Evolutionary conservation across 1,140 invertebrate species (phyloP), one percentile per base, ranked within the genome.

Genomic region (Camponotus floridanus): DNA sequence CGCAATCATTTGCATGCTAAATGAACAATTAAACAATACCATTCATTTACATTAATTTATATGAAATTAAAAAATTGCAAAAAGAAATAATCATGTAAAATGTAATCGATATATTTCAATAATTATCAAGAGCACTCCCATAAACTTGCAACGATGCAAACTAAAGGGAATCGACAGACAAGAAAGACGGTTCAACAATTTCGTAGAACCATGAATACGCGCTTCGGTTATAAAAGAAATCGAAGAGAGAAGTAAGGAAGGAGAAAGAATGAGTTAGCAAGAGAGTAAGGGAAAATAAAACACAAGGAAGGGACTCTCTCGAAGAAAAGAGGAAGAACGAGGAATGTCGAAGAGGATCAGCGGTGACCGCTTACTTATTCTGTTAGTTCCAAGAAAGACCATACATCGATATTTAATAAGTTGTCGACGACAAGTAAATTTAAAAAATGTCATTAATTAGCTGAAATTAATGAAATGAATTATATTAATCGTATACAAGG

Each of bases 161-260:
- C 5, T 39, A 65, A 73, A 65, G 86, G 67, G 87, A 64, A 85
- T 68, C 83, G 76, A 79, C 76, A 80, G 76, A 85, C 81, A 84
- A 83, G 86, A 86, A 85, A 65, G 76, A 81, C 65, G 86, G 21
- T 92, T 91, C 91, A 89, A 92, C 88, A 67, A 89, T 90, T 92
- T 93, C 92, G 87, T 26, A 79, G 92, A 93, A 93, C 62, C 81
- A 87, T 59, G 84, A 84, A 79, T 79, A 80, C 59, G 71, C 85
- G 85, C 78, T 74, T 73, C 55, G 64, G 61, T 86, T 86, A 59
- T 73, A 86, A 88, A 80, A 68, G 86, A 61, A 87, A 85, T 87
- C 62, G 70, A 87, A 76, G 62, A 70, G 76, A 65, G 45, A 36
- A 62, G 68, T 26, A 26, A 68, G 71, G 42, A 62, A 87, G 42